Evolutionary conservation across 2,113 vertebrate genomes (phyloP).

Genomic region (Mesembrinibis cayennensis): DNA sequence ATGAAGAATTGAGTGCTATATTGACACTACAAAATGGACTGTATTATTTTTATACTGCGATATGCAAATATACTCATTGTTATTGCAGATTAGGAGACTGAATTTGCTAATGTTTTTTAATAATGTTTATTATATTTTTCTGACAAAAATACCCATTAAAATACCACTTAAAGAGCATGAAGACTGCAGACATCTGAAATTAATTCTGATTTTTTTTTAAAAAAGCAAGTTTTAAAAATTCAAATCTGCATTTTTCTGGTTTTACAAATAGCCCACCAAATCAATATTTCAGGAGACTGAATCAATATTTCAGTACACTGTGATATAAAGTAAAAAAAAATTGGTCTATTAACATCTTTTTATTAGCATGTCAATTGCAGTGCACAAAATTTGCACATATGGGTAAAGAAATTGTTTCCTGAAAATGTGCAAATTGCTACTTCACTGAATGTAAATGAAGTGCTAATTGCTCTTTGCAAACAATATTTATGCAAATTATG

Average conservation of each 20-base stretch:
- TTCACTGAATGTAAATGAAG: conserved; percentile 70
- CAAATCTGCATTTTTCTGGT: conserved; percentile 24
- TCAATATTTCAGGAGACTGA: conserved; percentile 63
- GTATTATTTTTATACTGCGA: neutral
- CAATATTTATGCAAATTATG: conserved; percentile 77
- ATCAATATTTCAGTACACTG: conserved; percentile 48
- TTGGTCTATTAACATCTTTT: conserved; percentile 54
- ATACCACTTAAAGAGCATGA: conserved; percentile 30
- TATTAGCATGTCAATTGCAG: conserved; percentile 33
- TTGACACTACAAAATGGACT: conserved; percentile 44
- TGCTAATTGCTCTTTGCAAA: conserved; percentile 76
- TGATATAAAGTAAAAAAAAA: conserved; percentile 44
- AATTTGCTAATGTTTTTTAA: conserved; percentile 55
- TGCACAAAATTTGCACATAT: conserved; percentile 52
- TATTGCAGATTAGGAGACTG: conserved; percentile 39
- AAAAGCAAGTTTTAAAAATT: conserved; percentile 35
- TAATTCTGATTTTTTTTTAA: neutral
- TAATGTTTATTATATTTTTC: conserved; percentile 56
- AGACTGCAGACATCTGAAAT: conserved; percentile 16
- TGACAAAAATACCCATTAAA: conserved; percentile 45
- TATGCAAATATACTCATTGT: conserved; percentile 51
- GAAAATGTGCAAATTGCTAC: conserved; percentile 69
- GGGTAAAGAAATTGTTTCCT: conserved; percentile 59
- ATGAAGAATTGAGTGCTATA: neutral
- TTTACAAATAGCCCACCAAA: conserved; percentile 55